Evolutionary conservation across 2,888 invertebrate species (phyloP), one percentile per base, ranked within the genome.

Genomic region (Metallyticus violacea): DNA sequence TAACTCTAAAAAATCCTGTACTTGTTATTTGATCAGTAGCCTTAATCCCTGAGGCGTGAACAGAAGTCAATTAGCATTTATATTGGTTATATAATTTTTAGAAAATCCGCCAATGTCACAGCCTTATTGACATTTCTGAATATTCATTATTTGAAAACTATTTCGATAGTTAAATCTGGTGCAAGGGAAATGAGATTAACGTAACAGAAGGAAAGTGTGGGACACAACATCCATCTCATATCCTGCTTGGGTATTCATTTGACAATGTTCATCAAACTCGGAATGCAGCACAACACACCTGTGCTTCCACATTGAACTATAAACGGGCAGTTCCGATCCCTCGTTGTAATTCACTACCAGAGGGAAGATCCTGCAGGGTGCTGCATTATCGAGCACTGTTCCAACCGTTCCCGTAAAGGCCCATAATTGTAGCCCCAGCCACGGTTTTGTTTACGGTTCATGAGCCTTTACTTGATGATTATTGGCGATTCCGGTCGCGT

Each of bases 401-500:
- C 40, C 40, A 22, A 62, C 40, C 40, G 40, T 62, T 62, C 40
- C 40, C 40, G 40, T 62, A 62, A 62, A 62, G 40, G 40, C 40
- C 40, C 40, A 62, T 62, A 62, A 62, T 62, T 62, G 40, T 62
- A 62, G 40, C 40, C 40, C 40, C 40, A 62, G 40, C 40, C 22
- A 62, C 40, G 40, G 40, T 81, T 30, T 81, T 80, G 79, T 81
- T 85, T 30, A 85, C 85, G 81, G 85, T 85, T 81, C 85, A 85
- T 85, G 80, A 85, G 85, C 27, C 27, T 85, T 85, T 85, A 80
- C 85, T 85, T 85, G 85, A 85, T 85, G 85, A 85, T 85, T 85
- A 85, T 85, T 85, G 85, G 85, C 81, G 62, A 85, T 85, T 85
- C 85, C 85, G 85, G 81, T 81, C 81, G 85, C 85, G 85, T 85